These are phyloP conservation scores for Acanthisitta chloris DNA, from an alignment of 2,113 vertebrate species.

Conservation along the genomic window DNA sequence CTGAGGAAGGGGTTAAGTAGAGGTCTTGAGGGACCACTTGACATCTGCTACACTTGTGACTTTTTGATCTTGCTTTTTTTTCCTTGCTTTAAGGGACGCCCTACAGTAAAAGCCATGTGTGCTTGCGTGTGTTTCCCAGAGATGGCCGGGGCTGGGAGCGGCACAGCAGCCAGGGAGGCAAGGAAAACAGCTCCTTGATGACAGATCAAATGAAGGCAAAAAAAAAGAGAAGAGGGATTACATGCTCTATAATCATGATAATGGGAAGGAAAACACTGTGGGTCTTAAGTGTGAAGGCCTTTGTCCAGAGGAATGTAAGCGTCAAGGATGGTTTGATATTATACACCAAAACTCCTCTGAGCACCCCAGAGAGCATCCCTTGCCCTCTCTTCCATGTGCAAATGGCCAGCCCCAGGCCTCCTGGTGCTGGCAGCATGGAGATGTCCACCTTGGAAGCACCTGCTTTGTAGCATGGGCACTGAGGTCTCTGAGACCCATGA, in stretches of 20 bases:
- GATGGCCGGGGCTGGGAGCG: not conserved
- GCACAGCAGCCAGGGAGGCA: not conserved
- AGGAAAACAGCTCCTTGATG: slow-evolving; percentile 74
- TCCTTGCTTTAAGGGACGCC: slow-evolving; percentile 57
- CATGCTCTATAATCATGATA: slow-evolving; percentile 64
- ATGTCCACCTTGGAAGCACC: not conserved
- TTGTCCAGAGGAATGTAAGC: slow-evolving; percentile 37
- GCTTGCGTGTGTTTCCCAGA: not conserved
- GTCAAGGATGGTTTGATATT: not conserved
- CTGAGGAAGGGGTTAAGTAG: slow-evolving; percentile 77
- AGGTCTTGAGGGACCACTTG: slow-evolving; percentile 79
- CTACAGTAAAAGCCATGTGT: slow-evolving; percentile 63
- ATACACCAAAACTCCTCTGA: not conserved
- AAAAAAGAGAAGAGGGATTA: slow-evolving; percentile 63
- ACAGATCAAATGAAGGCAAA: slow-evolving; percentile 75
- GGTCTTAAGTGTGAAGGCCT: slow-evolving; percentile 50
- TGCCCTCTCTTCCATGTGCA: not conserved
- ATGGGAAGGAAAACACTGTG: slow-evolving; percentile 69
- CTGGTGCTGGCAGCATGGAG: not conserved
- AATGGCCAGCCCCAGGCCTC: too few species aligned
- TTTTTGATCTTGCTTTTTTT: slow-evolving; percentile 78
- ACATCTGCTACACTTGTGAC: slow-evolving; percentile 78
- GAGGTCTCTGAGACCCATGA: not conserved
- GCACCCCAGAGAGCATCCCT: not conserved
- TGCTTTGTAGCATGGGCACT: not conserved